Percentiles rank a stretch among this genome's conserved stretches.
phyloP scores from a whole-genome alignment of 2,113 vertebrate species.

The Pristiophorus japonicus region DNA sequence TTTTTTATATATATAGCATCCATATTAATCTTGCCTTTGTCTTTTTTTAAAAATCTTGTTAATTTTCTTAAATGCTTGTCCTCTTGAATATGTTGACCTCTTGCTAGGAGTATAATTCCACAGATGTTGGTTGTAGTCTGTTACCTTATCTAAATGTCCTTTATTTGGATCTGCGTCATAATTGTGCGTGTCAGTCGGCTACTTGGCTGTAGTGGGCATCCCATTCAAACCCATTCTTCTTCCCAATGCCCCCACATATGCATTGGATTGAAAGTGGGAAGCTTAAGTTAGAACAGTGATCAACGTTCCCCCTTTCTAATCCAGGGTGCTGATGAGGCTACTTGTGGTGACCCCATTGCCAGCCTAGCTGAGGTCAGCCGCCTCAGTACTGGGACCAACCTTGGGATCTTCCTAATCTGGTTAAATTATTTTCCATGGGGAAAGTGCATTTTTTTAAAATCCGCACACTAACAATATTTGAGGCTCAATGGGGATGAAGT shows the following conservation, averaged over 20 bases:
- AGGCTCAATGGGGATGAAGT: no score
- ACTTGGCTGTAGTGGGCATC: background rate
- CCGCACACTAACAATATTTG: no score
- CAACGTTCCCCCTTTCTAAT: background rate
- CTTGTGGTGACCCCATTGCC: background rate
- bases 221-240: background rate
- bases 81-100: background rate
- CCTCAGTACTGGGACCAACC: no score
- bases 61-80: background rate
- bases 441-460: no score
- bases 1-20: no score
- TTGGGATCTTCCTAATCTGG: no score
- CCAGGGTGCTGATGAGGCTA: background rate
- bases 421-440: no score
- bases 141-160: background rate
- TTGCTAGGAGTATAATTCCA: background rate
- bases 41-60: background rate
- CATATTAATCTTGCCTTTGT: background rate
- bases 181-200: background rate
- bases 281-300: background rate
- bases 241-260: no score
- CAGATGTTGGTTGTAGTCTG: background rate
- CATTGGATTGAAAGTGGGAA: background rate
- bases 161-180: background rate
- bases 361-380: no score